A percentile compares a stretch with the other conserved stretches of the same genome.
These are phyloP conservation scores for Erpornis zantholeuca DNA, from an alignment of 2,113 vertebrate species.

Conservation along the genomic window DNA sequence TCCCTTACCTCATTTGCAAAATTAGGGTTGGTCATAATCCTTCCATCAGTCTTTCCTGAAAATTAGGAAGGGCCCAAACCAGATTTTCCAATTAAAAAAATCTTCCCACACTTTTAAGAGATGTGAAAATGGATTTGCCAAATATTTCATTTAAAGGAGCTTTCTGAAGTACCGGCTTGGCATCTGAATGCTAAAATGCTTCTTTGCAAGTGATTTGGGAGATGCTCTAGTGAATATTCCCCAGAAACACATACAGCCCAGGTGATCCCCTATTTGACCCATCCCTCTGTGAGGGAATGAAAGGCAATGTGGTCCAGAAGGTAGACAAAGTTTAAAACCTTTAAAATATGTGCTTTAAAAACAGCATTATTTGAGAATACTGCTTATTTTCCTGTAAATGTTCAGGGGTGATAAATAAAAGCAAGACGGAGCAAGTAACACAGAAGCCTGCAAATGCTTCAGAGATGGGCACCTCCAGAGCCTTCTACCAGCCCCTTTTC, in stretches of 20 bases:
- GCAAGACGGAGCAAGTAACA: not conserved
- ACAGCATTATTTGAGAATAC: not conserved
- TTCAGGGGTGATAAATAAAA: fast-evolving
- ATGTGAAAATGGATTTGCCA: slow-evolving; percentile 16
- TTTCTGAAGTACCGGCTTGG: not conserved
- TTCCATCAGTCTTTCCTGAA: slow-evolving; percentile 43
- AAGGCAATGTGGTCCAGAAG: not conserved
- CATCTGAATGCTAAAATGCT: not conserved
- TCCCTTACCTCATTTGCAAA: slow-evolving; percentile 57
- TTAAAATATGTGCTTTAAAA: not conserved
- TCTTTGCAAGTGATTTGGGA: not conserved
- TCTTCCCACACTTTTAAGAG: slow-evolving; percentile 54
- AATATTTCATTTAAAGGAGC: not conserved
- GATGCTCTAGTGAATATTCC: not conserved
- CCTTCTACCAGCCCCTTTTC: not conserved
- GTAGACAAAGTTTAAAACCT: not conserved
- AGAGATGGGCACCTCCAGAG: not conserved
- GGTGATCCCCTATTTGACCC: not conserved
- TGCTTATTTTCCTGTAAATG: not conserved
- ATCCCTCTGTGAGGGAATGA: not conserved
- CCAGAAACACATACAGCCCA: not conserved
- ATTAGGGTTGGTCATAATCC: slow-evolving; percentile 51
- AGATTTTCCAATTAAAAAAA: slow-evolving; percentile 47
- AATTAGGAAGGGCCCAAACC: slow-evolving; percentile 39
- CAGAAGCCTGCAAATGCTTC: not conserved